phyloP scores from a whole-genome alignment of 2,113 vertebrate species.

The Malurus cyaneus region DNA sequence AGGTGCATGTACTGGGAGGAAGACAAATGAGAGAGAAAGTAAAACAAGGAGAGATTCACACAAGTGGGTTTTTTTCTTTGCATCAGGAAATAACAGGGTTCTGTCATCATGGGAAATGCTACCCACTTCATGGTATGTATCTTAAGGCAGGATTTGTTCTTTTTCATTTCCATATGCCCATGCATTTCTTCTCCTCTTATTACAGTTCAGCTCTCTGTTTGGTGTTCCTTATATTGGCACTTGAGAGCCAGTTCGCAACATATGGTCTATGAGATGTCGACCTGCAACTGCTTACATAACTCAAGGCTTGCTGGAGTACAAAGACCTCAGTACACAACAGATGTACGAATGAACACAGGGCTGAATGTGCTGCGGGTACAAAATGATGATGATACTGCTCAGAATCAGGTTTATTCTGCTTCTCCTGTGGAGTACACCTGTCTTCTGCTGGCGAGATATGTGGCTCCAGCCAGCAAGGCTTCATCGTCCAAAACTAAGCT shows the following conservation, averaged over 20 bases:
- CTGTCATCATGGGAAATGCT: neutral
- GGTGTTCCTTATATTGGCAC: neutral
- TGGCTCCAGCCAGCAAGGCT: neutral
- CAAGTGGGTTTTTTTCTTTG: neutral
- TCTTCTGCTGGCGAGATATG: neutral
- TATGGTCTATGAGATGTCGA: constrained; percentile 24
- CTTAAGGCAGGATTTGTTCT: constrained; percentile 8
- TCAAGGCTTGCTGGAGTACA: constrained; percentile 63
- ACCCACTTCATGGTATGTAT: neutral
- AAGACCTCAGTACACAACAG: constrained; percentile 51
- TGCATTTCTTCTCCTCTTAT: neutral
- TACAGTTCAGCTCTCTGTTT: neutral
- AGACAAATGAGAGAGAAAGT: neutral
- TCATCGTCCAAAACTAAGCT: constrained; percentile 45
- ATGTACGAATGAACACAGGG: constrained; percentile 22
- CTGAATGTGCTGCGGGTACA: constrained; percentile 32
- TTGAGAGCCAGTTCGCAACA: neutral
- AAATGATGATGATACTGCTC: constrained; percentile 16
- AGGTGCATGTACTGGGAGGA: neutral
- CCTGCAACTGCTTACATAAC: constrained; percentile 30
- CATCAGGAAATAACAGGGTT: neutral
- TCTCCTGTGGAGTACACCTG: constrained; percentile 64
- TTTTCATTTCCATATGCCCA: neutral
- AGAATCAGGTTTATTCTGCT: constrained; percentile 53
- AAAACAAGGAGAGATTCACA: neutral